Base-by-base conservation (phyloP, 2,113 vertebrate species). In the Peromyscus leucopus region DNA sequence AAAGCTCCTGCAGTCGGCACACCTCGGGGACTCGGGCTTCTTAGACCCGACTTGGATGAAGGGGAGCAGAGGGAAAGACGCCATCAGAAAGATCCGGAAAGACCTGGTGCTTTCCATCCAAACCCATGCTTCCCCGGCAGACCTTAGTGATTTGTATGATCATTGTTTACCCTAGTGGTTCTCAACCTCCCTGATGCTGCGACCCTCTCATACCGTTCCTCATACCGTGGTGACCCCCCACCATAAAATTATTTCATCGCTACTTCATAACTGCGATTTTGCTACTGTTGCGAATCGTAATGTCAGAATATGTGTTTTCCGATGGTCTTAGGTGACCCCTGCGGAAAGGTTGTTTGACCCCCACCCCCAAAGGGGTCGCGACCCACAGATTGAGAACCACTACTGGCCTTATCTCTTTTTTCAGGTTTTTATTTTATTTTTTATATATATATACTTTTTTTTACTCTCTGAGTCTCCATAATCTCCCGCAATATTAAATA, bases 401-500 rank as follows among this genome's bases (percentile, higher is more conserved):
- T 67, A 28, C 63, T 71, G 33, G 11, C 22, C 28, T 83, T 26
- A 57, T 31, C n/a, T 67, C 8, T 86, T 74, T 57, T 63, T 95
- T 31, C 17, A 46, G 55, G 26, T 48, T 48, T 78, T 28, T 79
- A 7, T 6, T 6, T 48, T 48, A 7, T 48, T 76, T 78, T 82
- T 84, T 42, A 42, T 3, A 42, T 42, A 42, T 42, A 42, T 42
- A 42, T 42, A 42, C n/a, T n/a, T n/a, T 42, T 4, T 42, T 94
- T 90, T 94, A 93, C 31, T 90, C 57, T 94, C 59, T 82, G 39
- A 75, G 39, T 84, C 28, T 90, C 65, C 84, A 19, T 71, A 72
- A 89, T 89, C 85, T 93, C 46, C 51, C 86, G 7, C 22, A 95
- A 67, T 65, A 82, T 65, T 89, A 89, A 95, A 92, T 78, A 79